These are phyloP conservation scores for Alloscopus bannaensis DNA, from an alignment of 2,888 invertebrate species.

Conservation along the genomic window DNA sequence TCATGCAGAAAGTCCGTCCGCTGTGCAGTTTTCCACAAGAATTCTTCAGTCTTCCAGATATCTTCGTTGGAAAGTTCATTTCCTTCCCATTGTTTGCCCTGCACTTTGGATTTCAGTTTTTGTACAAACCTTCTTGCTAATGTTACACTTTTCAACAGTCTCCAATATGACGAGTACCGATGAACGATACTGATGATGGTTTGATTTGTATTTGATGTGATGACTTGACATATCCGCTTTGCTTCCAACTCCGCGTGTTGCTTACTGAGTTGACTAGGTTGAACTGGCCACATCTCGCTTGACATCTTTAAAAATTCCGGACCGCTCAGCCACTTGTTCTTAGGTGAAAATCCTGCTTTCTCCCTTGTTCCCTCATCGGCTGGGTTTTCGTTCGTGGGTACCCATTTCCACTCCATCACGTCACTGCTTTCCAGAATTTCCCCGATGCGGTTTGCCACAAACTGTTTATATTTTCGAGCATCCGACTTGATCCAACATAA, in stretches of 20 bases:
- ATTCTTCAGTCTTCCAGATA: too few species aligned
- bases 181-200: too few species aligned
- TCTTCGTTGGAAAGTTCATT: too few species aligned
- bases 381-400: conserved; percentile 65
- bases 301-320: conserved; percentile 58
- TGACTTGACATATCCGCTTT: too few species aligned
- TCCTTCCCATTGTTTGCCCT: too few species aligned
- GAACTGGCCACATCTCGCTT: conserved; percentile 51
- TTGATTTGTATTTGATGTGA: too few species aligned
- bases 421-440: conserved; percentile 53
- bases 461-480: conserved; percentile 42
- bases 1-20: background rate
- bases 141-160: too few species aligned
- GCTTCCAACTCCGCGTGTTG: too few species aligned
- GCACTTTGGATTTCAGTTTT: too few species aligned
- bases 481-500: conserved; percentile 63
- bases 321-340: conserved; percentile 66
- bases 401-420: conserved; percentile 53
- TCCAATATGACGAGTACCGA: too few species aligned
- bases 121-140: too few species aligned
- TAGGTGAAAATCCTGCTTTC: conserved; percentile 19
- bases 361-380: conserved; percentile 65
- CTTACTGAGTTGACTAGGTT: background rate
- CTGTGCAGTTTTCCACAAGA: background rate
- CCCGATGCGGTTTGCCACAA: conserved; percentile 51